phyloP scores from a whole-genome alignment of 2,888 invertebrate species.

The Tetranychus piercei region DNA sequence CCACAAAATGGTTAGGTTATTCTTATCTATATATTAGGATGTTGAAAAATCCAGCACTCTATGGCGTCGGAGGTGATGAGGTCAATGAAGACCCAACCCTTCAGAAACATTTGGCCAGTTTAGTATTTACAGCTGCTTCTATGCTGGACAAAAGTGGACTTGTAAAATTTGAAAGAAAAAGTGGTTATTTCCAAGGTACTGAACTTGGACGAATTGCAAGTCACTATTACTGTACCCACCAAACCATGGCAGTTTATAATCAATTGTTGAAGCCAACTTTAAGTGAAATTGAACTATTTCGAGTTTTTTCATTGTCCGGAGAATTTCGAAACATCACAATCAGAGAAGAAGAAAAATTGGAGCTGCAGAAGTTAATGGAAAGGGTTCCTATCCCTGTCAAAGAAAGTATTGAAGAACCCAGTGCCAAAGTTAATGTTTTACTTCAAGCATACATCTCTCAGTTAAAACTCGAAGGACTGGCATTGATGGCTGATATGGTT shows the following conservation, averaged over 20 bases:
- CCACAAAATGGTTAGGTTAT: conserved; percentile 83
- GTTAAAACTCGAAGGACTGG: conserved; percentile 91
- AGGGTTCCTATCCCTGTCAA: conserved; percentile 97
- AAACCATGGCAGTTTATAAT: conserved; percentile 90
- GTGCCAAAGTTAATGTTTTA: conserved; percentile 84
- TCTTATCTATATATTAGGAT: conserved; percentile 90
- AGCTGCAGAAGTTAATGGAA: conserved; percentile 80
- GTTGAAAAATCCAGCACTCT: conserved; percentile 70
- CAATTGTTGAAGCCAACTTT: conserved; percentile 85
- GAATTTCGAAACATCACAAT: conserved; percentile 88
- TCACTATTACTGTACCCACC: conserved; percentile 92
- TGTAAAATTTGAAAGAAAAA: conserved; percentile 81
- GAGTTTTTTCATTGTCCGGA: conserved; percentile 89
- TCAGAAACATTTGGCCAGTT: conserved; percentile 75
- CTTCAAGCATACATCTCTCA: conserved; percentile 96
- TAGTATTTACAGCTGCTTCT: conserved; percentile 82
- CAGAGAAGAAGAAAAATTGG: conserved; percentile 85
- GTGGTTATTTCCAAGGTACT: conserved; percentile 69
- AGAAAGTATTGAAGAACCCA: conserved; percentile 91
- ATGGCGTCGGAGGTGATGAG: conserved; percentile 60
- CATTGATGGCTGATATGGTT: conserved; percentile 97
- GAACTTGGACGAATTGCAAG: conserved; percentile 93
- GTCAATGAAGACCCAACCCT: conserved; percentile 61
- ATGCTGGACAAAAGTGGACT: conserved; percentile 82
- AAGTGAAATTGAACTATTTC: conserved; percentile 88